Percentiles rank a stretch among this genome's conserved stretches.
Evolutionary conservation across 2,113 vertebrate species (phyloP).

Genomic region (Microtus pennsylvanicus): DNA sequence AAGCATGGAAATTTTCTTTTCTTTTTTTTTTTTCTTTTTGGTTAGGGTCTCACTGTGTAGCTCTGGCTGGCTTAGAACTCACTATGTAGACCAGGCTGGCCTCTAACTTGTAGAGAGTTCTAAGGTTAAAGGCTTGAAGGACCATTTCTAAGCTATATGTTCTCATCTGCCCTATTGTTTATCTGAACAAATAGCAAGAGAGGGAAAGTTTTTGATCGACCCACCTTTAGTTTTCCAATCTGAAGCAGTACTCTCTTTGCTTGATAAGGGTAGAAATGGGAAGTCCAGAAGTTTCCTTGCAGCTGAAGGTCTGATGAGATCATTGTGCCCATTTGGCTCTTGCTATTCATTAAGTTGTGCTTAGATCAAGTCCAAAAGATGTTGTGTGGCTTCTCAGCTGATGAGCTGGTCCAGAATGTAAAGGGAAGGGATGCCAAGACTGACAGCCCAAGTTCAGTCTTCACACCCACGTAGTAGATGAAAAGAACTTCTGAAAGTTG

Average conservation of each 20-base stretch:
- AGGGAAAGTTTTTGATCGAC: not conserved
- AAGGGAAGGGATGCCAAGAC: not conserved
- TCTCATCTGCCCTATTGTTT: not conserved
- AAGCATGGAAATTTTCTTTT: not conserved
- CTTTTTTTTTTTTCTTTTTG: not conserved
- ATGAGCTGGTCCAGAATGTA: not conserved
- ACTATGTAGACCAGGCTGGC: not conserved
- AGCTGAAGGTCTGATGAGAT: slow-evolving; percentile 18
- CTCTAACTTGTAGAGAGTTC: not conserved
- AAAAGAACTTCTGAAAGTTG: not conserved
- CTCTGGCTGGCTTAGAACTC: not conserved
- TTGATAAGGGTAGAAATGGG: not conserved
- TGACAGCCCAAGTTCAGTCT: not conserved
- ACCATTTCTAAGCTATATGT: not conserved
- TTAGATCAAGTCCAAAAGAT: slow-evolving; percentile 3
- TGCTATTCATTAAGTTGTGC: slow-evolving; percentile 26
- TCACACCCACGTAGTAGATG: not conserved
- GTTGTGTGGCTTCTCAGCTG: not conserved
- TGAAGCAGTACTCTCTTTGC: slow-evolving; percentile 34
- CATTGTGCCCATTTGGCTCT: not conserved
- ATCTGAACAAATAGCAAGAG: not conserved
- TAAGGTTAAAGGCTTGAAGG: not conserved
- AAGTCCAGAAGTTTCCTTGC: not conserved
- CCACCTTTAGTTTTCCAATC: not conserved
- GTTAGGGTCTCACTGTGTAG: not conserved